phyloP scores from a whole-genome alignment of 2,113 vertebrate species.

The Mormyrus lacerda region DNA sequence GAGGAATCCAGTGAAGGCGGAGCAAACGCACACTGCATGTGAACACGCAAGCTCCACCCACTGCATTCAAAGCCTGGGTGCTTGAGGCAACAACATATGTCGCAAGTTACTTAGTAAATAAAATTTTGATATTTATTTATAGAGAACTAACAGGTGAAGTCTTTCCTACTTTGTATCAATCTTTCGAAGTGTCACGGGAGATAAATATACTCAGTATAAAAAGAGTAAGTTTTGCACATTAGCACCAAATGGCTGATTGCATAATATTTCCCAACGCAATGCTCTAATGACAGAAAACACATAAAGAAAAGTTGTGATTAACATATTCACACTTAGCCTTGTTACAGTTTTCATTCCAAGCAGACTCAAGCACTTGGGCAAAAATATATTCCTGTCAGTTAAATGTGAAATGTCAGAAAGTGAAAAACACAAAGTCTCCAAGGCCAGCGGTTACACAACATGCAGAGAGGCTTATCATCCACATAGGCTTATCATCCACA shows the following conservation, averaged over 20 bases:
- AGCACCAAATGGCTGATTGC: background rate
- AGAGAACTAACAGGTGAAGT: background rate
- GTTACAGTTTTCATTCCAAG: background rate
- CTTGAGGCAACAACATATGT: background rate
- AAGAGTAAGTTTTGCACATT: background rate
- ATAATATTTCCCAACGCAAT: conserved; percentile 1
- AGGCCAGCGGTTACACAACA: background rate
- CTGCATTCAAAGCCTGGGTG: background rate
- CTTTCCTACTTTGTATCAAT: background rate
- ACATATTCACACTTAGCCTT: background rate
- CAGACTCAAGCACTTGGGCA: background rate
- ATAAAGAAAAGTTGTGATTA: background rate
- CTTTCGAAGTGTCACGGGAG: background rate
- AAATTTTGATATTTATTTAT: background rate
- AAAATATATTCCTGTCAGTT: background rate
- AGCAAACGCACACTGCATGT: background rate
- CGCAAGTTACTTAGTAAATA: background rate
- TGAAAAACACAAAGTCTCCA: background rate
- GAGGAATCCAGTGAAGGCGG: background rate
- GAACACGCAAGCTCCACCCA: background rate
- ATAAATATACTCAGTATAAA: background rate
- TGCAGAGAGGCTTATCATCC: background rate
- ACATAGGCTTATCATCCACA: background rate
- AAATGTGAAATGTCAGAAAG: background rate
- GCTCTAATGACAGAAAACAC: conserved; percentile 1